A percentile compares a stretch with the other conserved stretches of the same genome.
These are phyloP conservation scores for Mesocentrotus franciscanus DNA, from an alignment of 53 echinoderm and acorn worm genomes.

Conservation along the genomic window DNA sequence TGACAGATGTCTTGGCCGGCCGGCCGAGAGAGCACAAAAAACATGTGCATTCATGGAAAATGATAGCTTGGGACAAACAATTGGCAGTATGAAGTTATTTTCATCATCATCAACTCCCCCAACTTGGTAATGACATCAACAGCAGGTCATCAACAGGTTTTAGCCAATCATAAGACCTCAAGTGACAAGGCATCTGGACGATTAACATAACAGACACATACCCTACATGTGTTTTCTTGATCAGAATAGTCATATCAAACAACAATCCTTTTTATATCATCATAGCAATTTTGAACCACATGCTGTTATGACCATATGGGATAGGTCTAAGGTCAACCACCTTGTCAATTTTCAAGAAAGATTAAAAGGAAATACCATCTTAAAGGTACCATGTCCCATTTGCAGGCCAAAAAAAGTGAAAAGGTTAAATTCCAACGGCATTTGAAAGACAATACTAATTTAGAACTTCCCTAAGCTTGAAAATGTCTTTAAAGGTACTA, in stretches of 20 bases:
- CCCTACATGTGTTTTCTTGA: neutral
- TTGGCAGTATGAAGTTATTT: neutral
- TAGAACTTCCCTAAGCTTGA: no score
- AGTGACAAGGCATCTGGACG: neutral
- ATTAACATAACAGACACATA: neutral
- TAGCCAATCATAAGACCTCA: neutral
- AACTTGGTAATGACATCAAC: constrained; percentile 24
- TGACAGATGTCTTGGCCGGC: neutral
- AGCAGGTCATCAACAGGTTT: constrained; percentile 44
- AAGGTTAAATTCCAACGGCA: no score
- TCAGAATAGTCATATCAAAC: neutral
- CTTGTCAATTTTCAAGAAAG: neutral
- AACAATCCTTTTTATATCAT: neutral
- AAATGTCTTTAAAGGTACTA: no score
- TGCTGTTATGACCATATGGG: neutral
- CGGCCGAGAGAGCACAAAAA: neutral
- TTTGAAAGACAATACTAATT: no score
- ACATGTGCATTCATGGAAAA: constrained; percentile 26
- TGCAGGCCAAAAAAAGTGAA: no score
- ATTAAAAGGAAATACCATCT: neutral
- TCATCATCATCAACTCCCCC: neutral
- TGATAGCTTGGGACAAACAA: constrained; percentile 20
- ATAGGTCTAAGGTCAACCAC: neutral
- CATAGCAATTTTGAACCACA: neutral
- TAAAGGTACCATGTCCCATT: no score